Conservation (phyloP, 2,113 vertebrate genomes). For the Solea solea region DNA sequence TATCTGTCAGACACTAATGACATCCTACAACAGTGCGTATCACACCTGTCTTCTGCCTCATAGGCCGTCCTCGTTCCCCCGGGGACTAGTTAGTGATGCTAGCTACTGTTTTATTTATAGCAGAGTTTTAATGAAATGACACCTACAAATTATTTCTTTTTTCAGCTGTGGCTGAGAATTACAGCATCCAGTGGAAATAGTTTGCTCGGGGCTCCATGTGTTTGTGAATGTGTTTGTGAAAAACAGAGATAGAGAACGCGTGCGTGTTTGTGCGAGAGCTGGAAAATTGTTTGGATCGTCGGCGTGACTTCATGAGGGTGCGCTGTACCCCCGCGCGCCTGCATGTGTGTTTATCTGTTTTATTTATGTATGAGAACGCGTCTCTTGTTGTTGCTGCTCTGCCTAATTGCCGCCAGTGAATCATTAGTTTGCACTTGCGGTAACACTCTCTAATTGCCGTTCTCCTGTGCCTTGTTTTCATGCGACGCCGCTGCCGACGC, state of each 20-base stretch:
- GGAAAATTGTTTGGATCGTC: constrained; percentile 15
- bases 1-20: constrained; percentile 72
- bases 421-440: constrained; percentile 69
- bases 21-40: constrained; percentile 50
- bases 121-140: constrained; percentile 65
- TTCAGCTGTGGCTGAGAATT: constrained; percentile 31
- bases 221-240: constrained; percentile 14
- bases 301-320: constrained; percentile 13
- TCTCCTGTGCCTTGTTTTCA: constrained; percentile 69
- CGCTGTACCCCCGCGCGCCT: not conserved
- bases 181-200: constrained; percentile 17
- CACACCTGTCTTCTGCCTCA: constrained; percentile 68
- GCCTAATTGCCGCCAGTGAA: constrained; percentile 71
- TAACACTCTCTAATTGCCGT: constrained; percentile 69
- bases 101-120: constrained; percentile 77
- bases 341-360: constrained; percentile 32
- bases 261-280: not conserved
- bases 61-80: constrained; percentile 57
- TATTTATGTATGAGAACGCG: constrained; percentile 59
- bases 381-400: constrained; percentile 47
- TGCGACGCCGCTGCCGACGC: constrained; percentile 34
- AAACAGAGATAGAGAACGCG: not conserved
- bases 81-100: constrained; percentile 73
- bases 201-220: constrained; percentile 23
- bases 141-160: constrained; percentile 55